phyloP scores from a whole-genome alignment of 2,888 invertebrate species.

The Mycalesis mineus region DNA sequence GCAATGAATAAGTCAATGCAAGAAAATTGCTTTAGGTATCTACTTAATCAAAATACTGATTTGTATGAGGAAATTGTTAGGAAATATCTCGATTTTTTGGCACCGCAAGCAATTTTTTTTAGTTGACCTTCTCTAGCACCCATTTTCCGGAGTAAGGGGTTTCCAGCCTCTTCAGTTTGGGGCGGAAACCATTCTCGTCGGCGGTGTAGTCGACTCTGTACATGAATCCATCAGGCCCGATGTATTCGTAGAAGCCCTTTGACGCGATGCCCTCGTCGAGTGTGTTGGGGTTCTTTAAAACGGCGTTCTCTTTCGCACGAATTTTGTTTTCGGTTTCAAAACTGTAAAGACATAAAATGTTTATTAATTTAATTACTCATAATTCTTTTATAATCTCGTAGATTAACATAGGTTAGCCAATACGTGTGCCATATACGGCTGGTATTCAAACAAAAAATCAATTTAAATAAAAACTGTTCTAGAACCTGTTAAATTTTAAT shows the following conservation, averaged over 20 bases:
- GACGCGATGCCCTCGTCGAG: conserved; percentile 73
- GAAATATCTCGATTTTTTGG: conserved; percentile 33
- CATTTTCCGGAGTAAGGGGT: conserved; percentile 73
- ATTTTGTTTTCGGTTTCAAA: conserved; percentile 77
- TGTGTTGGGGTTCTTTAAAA: conserved; percentile 69
- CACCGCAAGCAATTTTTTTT: conserved; percentile 32
- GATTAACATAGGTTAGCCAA: background rate
- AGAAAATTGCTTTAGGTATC: conserved; percentile 32
- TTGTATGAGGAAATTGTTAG: conserved; percentile 42
- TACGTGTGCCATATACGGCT: background rate
- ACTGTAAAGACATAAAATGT: conserved; percentile 44
- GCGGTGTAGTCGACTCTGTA: conserved; percentile 75
- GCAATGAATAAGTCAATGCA: conserved; percentile 26
- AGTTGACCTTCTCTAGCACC: conserved; percentile 67
- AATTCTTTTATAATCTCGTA: background rate
- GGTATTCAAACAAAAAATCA: background rate
- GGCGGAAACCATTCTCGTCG: conserved; percentile 73
- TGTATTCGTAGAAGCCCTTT: conserved; percentile 74
- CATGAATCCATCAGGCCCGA: conserved; percentile 74
- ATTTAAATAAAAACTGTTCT: conserved; percentile 3
- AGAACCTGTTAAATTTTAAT: conserved; percentile 5
- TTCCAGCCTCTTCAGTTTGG: conserved; percentile 65
- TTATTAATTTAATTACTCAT: background rate
- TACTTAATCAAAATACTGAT: conserved; percentile 68
- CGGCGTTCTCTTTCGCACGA: conserved; percentile 73